Base-by-base conservation (phyloP, 2,113 vertebrate genomes). In the Anarrhichthys ocellatus region DNA sequence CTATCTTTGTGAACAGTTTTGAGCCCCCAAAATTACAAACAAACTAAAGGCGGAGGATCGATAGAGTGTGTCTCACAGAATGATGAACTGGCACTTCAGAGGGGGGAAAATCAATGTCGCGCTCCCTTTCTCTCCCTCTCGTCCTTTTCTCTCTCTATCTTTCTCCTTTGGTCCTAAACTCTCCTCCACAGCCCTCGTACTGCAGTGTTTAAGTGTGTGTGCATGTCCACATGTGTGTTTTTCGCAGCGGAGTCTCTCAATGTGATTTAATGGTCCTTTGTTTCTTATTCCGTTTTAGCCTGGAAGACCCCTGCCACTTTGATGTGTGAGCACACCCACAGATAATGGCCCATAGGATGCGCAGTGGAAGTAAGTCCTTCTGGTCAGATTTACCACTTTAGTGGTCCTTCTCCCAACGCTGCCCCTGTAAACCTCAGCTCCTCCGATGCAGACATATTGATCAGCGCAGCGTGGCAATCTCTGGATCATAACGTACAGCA, bases 21-120 rank as follows among this genome's bases (percentile, higher is more conserved):
- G 90, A 95, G 93, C 85, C 88, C 89, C 93, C 91, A 93, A 94
- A 94, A 94, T 95, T 94, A 94, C 94, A 95, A 95, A 95, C 93
- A 95, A 95, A 95, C 91, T 85, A 93, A 94, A 94, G 93, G 88
- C 88, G 56, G 64, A n/a, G 80, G 85, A 95, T 95, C 93, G 87
- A 95, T 95, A 78, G 84, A 76, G 84, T 84, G 88, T 91, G 93
- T 94, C 93, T 94, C 90, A 76, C 83, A 88, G 93, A 95, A 94
- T 95, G 94, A 95, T 95, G 93, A 95, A 95, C 93, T 94, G 95
- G 93, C 94, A 93, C 92, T 95, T 94, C 88, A 86, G 86, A 91
- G 76, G 81, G 86, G 86, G 86, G 73, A 88, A 94, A 95, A 95
- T 96, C 95, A 91, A 96, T 95, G 90, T 70, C 15, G 68, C 62